Conservation (phyloP, 2,888 invertebrate species). For the Neoitamus cyanurus region DNA sequence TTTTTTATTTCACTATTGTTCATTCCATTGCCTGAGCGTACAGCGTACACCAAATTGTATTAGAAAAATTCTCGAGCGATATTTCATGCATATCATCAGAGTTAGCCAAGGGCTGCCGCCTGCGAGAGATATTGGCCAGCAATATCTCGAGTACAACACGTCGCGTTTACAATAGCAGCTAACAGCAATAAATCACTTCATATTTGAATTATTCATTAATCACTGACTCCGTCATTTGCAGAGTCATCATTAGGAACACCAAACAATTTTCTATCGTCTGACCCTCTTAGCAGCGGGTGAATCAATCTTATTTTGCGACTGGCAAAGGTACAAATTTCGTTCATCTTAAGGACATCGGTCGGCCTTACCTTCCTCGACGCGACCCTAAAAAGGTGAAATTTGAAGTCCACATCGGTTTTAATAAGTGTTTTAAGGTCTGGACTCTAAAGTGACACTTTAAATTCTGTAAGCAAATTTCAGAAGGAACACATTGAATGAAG, state of each 20-base stretch:
- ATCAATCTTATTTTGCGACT: slow-evolving; percentile 42
- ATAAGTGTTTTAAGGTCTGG: not conserved
- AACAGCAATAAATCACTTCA: slow-evolving; percentile 45
- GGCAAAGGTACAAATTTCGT: slow-evolving; percentile 14
- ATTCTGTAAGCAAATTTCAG: not conserved
- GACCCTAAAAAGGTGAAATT: not conserved
- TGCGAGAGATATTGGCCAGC: not conserved
- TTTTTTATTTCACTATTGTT: not conserved
- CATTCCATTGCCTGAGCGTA: not conserved
- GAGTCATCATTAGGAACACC: slow-evolving; percentile 48
- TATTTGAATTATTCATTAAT: slow-evolving; percentile 48
- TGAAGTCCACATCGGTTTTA: not conserved
- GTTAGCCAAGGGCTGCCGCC: not conserved
- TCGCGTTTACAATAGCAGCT: slow-evolving; percentile 3
- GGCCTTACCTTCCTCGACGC: not conserved
- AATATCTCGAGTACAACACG: not conserved
- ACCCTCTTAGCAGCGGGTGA: not conserved
- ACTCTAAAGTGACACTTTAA: not conserved
- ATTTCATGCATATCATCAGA: not conserved
- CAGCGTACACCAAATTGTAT: not conserved
- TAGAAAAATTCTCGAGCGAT: not conserved
- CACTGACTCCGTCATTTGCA: slow-evolving; percentile 46
- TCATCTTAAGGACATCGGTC: not conserved
- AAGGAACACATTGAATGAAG: not conserved
- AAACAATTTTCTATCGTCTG: slow-evolving; percentile 27